Evolutionary conservation across 1,140 invertebrate genomes (phyloP).

Genomic region (Trichonephila inaurata): DNA sequence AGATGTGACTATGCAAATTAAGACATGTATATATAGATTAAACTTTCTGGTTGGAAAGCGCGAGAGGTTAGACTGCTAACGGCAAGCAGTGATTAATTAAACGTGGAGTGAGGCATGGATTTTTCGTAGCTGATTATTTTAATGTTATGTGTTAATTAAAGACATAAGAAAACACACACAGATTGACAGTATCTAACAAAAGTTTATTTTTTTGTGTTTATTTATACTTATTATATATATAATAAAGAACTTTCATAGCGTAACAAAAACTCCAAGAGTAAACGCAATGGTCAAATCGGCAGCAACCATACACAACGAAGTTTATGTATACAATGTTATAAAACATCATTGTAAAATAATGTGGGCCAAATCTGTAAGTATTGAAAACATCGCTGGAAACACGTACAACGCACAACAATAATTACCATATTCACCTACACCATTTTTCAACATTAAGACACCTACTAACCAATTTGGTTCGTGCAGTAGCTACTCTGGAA

Average conservation of each 20-base stretch:
- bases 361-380: constrained; percentile 21
- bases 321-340: constrained; percentile 30
- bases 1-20: too few relatives aligned
- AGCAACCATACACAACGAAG: neutral
- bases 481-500: neutral
- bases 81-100: too few relatives aligned
- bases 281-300: constrained; percentile 6
- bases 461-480: neutral
- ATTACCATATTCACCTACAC: constrained; percentile 10
- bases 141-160: neutral
- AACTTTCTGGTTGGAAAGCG: too few relatives aligned
- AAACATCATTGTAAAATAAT: constrained; percentile 24
- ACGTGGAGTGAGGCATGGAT: too few relatives aligned
- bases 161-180: neutral
- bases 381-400: neutral
- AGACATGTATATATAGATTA: too few relatives aligned
- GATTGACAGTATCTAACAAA: constrained; percentile 20
- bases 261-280: constrained; percentile 21
- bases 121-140: too few relatives aligned
- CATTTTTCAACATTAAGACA: neutral
- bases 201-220: constrained; percentile 30
- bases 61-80: too few relatives aligned
- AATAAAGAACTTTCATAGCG: constrained; percentile 27
- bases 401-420: neutral
- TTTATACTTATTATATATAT: neutral